phyloP scores from a whole-genome alignment of 2,888 invertebrate species.

The Drosophila paucipuncta region DNA sequence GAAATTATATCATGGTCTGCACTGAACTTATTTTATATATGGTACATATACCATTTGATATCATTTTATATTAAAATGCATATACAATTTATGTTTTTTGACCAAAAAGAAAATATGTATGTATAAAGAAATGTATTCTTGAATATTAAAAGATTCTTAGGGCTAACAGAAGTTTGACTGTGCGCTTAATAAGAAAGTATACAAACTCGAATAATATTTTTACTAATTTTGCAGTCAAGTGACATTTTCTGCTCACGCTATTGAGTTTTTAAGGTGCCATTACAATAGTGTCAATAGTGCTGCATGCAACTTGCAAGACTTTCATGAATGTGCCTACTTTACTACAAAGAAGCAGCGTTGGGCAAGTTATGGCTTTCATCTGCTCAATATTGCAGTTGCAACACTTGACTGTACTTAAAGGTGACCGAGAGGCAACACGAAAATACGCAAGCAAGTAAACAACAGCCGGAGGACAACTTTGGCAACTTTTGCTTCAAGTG shows the following conservation, averaged over 20 bases:
- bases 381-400: constrained; percentile 50
- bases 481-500: constrained; percentile 80
- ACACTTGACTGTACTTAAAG: constrained; percentile 73
- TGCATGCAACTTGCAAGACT: constrained; percentile 10
- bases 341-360: neutral
- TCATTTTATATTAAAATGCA: neutral
- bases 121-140: neutral
- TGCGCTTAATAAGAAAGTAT: neutral
- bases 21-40: neutral
- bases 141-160: neutral
- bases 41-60: too few species aligned
- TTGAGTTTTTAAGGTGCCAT: neutral
- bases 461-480: constrained; percentile 64
- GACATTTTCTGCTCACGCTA: constrained; percentile 2
- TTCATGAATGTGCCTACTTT: neutral
- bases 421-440: constrained; percentile 41
- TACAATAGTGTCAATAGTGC: neutral
- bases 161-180: neutral
- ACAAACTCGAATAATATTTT: neutral
- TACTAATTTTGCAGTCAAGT: neutral
- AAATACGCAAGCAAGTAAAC: constrained; percentile 27
- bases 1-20: neutral
- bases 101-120: neutral
- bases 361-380: constrained; percentile 9
- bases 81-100: neutral